Evolutionary conservation across 2,113 vertebrate genomes (phyloP).

Genomic region (Crotalus helleri): DNA sequence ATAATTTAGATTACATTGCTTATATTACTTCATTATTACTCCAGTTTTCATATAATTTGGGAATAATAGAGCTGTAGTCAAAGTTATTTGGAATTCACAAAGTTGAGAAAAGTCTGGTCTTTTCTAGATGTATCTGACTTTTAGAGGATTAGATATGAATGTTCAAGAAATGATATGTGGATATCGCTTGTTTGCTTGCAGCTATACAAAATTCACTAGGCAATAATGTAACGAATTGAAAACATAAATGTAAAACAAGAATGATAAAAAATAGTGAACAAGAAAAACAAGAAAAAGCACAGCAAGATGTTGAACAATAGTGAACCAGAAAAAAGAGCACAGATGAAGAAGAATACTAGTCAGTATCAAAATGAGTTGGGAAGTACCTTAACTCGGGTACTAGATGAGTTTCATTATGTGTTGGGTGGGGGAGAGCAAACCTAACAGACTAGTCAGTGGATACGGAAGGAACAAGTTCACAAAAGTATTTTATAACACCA

Average conservation of each 20-base stretch:
- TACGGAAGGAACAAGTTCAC: neutral
- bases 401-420: neutral
- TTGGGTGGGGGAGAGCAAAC: neutral
- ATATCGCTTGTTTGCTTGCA: neutral
- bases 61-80: neutral
- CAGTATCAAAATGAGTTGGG: neutral
- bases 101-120: neutral
- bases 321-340: neutral
- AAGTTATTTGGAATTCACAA: neutral
- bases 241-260: neutral
- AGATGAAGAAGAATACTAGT: neutral
- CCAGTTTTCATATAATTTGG: neutral
- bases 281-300: neutral
- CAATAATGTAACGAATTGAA: neutral
- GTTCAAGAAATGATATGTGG: neutral
- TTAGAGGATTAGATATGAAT: neutral
- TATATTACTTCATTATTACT: neutral
- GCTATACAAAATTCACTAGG: neutral
- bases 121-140: neutral
- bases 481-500: neutral
- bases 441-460: neutral
- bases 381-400: neutral
- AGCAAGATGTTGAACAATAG: neutral
- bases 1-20: neutral
- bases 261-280: neutral